Evolutionary conservation across 2,888 invertebrate species (phyloP), one percentile per base, ranked within the genome.

Genomic region (Tridacna crocea): DNA sequence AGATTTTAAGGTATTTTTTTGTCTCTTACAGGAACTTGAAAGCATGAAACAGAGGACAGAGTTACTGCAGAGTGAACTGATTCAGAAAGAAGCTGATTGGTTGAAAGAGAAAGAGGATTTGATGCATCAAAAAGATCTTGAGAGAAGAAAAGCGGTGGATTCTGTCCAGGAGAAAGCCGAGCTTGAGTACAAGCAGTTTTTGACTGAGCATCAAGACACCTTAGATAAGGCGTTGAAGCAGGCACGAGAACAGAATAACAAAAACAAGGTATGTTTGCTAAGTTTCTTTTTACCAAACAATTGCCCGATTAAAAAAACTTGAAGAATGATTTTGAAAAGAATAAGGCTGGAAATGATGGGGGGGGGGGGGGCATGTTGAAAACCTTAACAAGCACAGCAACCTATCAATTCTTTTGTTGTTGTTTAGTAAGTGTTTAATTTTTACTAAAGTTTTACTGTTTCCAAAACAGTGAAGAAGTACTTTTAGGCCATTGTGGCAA

Each of bases 191-290:
- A 81, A 90, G 74, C 86, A 88, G 72, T 90, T 92, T 74, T 82
- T 91, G 22, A 68, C 80, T 1, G 91, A 92, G 46, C 91, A 91
- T 80, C 89, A 92, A 75, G 89, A 90, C 36, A 91, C 90, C 4
- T 87, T 92, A n/a, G 90, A 90, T 60, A 87, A 91, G 60, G 90
- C 91, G 0, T 85, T 93, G 27, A 88, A 89, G 61, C 74, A 89
- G 6, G 90, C 91, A 13, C 79, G 91, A 24, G 88, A 91, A 19
- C 88, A 91, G 61, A 89, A 89, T 75, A 86, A 78, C 6, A 78
- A 81, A 76, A 91, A 92, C 76, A 91, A 89, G 89, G 91, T 91
- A 78, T 47, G 77, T 46, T 36, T 36, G 36, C 8, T 36, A 36
- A 36, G 36, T 36, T 36, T 36, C 8, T 36, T 36, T 36, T 36